These are phyloP conservation scores for Corvus hawaiiensis DNA, from an alignment of 2,113 vertebrate species.

Conservation along the genomic window DNA sequence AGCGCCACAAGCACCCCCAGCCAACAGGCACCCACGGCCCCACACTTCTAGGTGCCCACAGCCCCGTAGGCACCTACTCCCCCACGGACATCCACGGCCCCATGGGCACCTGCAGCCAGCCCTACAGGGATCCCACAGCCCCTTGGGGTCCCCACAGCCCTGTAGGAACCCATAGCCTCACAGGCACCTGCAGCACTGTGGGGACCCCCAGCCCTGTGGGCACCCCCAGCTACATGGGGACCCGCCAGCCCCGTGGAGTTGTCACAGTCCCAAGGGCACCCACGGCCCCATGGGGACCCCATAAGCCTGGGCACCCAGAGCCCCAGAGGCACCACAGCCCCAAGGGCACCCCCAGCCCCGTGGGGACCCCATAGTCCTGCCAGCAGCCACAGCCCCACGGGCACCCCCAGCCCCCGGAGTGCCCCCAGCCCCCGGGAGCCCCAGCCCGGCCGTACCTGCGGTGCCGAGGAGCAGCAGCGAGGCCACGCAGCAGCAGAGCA, in stretches of 20 bases:
- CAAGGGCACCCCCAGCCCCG: neutral
- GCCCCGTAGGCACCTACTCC: neutral
- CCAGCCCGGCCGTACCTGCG: constrained; percentile 5
- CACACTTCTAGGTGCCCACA: no score
- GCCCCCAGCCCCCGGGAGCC: neutral
- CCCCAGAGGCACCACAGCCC: neutral
- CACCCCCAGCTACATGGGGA: neutral
- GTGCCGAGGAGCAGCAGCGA: constrained; percentile 43
- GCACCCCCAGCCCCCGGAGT: neutral
- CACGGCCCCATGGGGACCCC: neutral
- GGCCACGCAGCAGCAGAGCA: constrained; percentile 62
- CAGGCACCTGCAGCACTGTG: fast-evolving
- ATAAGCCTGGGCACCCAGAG: neutral
- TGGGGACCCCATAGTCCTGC: neutral
- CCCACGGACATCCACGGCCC: neutral
- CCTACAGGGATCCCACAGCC: neutral
- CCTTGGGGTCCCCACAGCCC: neutral
- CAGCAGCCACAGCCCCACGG: neutral
- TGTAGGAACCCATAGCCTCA: neutral
- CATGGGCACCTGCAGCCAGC: neutral
- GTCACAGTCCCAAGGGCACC: no score
- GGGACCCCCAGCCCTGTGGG: neutral
- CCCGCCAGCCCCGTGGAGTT: no score
- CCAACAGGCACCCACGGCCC: neutral
- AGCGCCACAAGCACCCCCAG: neutral